These are phyloP conservation scores for Maniola hyperantus DNA, from an alignment of 2,888 invertebrate species.

Conservation along the genomic window DNA sequence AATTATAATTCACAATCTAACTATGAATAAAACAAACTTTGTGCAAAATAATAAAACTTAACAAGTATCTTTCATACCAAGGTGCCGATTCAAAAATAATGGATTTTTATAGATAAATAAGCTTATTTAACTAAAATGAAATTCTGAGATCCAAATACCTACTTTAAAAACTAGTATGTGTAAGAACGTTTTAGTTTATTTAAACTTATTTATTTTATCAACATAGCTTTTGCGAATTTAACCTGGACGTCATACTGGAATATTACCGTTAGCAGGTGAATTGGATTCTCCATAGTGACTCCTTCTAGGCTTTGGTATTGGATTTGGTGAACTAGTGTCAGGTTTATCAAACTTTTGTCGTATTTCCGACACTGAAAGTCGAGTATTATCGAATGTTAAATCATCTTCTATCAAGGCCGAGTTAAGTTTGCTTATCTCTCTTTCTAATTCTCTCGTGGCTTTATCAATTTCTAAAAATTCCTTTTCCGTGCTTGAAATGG, in stretches of 20 bases:
- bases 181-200: not conserved
- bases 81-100: not conserved
- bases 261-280: slow-evolving; percentile 52
- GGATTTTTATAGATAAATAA: not conserved
- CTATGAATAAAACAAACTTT: not conserved
- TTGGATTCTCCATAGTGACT: slow-evolving; percentile 70
- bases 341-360: slow-evolving; percentile 79
- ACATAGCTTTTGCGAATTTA: not conserved
- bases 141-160: slow-evolving; percentile 36
- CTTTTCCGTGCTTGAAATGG: slow-evolving; percentile 73
- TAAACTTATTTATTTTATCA: slow-evolving; percentile 7
- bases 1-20: not conserved
- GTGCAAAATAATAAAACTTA: slow-evolving; percentile 1
- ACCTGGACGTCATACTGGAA: slow-evolving; percentile 15
- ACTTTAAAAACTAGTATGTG: slow-evolving; percentile 13
- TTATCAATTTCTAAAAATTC: slow-evolving; percentile 77
- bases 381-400: slow-evolving; percentile 53
- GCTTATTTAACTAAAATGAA: slow-evolving; percentile 22
- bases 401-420: slow-evolving; percentile 74
- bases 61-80: not conserved
- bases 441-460: slow-evolving; percentile 72
- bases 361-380: slow-evolving; percentile 73
- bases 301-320: slow-evolving; percentile 83
- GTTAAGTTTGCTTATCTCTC: slow-evolving; percentile 75
- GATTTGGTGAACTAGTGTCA: slow-evolving; percentile 77